Base-by-base conservation (phyloP, 2,888 invertebrate genomes). In the Prostheceraeus crozeri region DNA sequence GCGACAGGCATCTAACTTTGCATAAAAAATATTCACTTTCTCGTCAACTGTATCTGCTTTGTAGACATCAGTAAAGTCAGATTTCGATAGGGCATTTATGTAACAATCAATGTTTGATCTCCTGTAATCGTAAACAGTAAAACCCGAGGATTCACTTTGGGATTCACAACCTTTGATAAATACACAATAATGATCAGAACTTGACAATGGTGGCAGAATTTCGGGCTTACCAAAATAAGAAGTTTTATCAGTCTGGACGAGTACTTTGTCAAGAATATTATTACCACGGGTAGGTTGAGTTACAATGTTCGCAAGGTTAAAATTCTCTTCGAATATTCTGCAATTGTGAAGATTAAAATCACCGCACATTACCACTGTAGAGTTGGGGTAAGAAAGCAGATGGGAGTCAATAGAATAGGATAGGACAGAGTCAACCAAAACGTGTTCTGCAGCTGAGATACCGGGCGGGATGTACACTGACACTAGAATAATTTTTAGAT, bases 161-260 rank as follows among this genome's bases (percentile, higher is more conserved):
- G n/a, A n/a, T n/a, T n/a, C n/a, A n/a, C n/a, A n/a, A n/a, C n/a
- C n/a, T n/a, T n/a, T n/a, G n/a, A n/a, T n/a, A n/a, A 40, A 23
- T 40, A 40, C 40, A 40, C 40, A 40, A 40, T 40, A 23, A 40
- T 40, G 40, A 40, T 40, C 40, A 4, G 40, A 40, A 40, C 16
- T 40, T 40, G 40, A 40, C 19, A 40, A 40, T 21, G 40, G 40
- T 16, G 40, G 40, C 14, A 40, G 40, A 23, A 40, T 40, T 14
- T 16, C 19, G 40, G 16, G 14, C 14, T 40, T 21, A 40, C 16
- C 14, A 40, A 40, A 40, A 40, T 14, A 14, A 40, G 40, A 14
- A 16, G 14, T 14, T 8, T 16, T 40, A 23, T 40, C 40, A 23
- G 14, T 21, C 19, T 14, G 19, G 40, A 40, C 40, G 40, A 16